Base-by-base conservation (phyloP, 53 echinoderm and acorn worm genomes). In the Holothuria leucospilota region DNA sequence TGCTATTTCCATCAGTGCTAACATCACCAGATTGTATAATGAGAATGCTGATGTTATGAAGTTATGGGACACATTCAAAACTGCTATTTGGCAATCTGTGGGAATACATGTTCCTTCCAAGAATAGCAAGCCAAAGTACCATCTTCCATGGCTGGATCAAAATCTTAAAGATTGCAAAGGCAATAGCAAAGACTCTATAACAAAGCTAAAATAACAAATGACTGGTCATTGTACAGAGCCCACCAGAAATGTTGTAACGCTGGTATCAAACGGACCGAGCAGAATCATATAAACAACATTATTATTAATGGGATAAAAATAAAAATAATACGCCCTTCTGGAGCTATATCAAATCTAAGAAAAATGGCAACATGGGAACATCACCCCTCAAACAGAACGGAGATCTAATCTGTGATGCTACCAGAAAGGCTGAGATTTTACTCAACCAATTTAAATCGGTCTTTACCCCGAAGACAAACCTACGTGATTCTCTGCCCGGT, bases 361-460 rank as follows among this genome's bases (percentile, higher is more conserved):
- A 29, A 69, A 26, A 29, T 26, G 69, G 39, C 20, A 69, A 69
- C 39, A 29, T 69, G 20, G 71, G 71, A 39, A 71, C 40, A 3
- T 4, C 40, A 34, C 71, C 39, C 39, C 71, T 71, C 42, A 71
- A 71, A 40, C 71, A 39, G 29, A 29, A 69, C 16, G 49, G 13
- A 13, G 8, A 49, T 0, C 49, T 49, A 49, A 49, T 6, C 49
- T 49, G 49, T 49, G 49, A 49, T 6, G 8, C 49, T 49, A 49
- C 49, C 49, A 49, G 49, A 2, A 49, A 49, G 49, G 49, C 49
- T 29, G 27, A 26, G 69, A 28, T 16, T 28, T 8, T 69, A 28
- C 26, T 69, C 8, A 28, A 69, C 29, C 69, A 69, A 69, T 69
- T 69, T 69, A 69, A 69, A 29, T 69, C 69, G 28, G 69, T 69